Percentiles rank a stretch among this genome's conserved stretches.
These are phyloP conservation scores for Automeris io DNA, from an alignment of 2,888 invertebrate genomes.

Conservation along the genomic window DNA sequence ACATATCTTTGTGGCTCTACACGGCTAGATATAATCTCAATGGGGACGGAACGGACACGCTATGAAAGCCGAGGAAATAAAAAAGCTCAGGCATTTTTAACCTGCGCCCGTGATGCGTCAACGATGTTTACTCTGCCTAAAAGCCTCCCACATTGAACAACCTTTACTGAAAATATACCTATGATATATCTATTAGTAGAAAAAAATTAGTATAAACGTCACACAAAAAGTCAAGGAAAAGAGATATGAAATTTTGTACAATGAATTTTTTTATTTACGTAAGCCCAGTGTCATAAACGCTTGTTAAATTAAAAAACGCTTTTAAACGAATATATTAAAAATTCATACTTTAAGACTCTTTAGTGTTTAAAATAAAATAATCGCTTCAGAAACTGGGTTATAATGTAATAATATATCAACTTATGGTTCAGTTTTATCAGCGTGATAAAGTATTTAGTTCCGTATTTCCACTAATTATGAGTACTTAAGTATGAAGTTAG, in stretches of 20 bases:
- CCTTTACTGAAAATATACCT: no score
- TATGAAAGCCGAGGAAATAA: constrained; percentile 41
- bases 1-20: not conserved
- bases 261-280: constrained; percentile 33
- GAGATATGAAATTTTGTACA: constrained; percentile 27
- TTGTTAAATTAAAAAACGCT: constrained; percentile 13
- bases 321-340: constrained; percentile 1
- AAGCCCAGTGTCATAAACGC: constrained; percentile 32
- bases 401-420: no score
- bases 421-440: no score
- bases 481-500: no score
- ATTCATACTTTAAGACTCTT: no score
- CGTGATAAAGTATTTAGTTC: no score
- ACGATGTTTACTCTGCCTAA: constrained; percentile 67
- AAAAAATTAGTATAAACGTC: no score
- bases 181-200: no score
- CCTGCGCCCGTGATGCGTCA: constrained; percentile 50
- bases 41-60: constrained; percentile 23
- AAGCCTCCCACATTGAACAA: constrained; percentile 43
- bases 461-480: no score
- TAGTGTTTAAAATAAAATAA: no score
- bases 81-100: constrained; percentile 51
- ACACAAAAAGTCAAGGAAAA: no score
- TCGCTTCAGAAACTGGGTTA: no score
- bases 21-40: not conserved